Evolutionary conservation across 2,888 invertebrate genomes (phyloP).

Genomic region (Eretmocerus hayati): DNA sequence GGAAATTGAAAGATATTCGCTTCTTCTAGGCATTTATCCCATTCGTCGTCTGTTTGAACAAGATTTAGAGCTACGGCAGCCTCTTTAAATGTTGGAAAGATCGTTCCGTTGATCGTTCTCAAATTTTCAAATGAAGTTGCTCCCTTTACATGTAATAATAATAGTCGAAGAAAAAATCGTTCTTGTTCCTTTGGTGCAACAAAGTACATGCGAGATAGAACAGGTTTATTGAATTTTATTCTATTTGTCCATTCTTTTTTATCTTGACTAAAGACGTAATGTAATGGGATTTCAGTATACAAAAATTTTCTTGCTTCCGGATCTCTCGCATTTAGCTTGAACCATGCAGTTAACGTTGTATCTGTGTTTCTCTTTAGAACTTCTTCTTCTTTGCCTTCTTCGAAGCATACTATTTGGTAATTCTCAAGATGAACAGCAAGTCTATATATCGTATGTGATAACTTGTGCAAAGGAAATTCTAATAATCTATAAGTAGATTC

Average conservation of each 20-base stretch:
- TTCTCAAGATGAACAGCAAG: not conserved
- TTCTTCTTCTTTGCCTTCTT: slow-evolving; percentile 4
- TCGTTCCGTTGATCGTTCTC: not conserved
- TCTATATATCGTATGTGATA: not conserved
- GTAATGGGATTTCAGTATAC: not conserved
- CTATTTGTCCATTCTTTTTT: slow-evolving; percentile 13
- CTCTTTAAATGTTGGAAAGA: not conserved
- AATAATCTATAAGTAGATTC: not conserved
- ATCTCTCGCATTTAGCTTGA: slow-evolving; percentile 9
- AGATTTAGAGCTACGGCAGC: slow-evolving; percentile 1
- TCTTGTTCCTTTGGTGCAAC: slow-evolving; percentile 11
- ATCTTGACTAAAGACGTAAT: slow-evolving; percentile 2
- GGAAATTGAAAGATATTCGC: slow-evolving; percentile 12
- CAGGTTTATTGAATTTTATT: slow-evolving; percentile 10
- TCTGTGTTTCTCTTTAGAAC: slow-evolving; percentile 8
- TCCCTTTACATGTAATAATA: slow-evolving; percentile 5
- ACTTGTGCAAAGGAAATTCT: not conserved
- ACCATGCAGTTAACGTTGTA: slow-evolving; percentile 15
- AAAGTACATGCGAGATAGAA: slow-evolving; percentile 15
- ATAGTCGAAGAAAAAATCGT: not conserved
- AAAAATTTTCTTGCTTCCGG: not conserved
- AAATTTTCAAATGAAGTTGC: not conserved
- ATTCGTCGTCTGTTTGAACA: slow-evolving; percentile 11
- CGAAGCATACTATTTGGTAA: slow-evolving; percentile 1
- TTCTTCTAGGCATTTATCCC: slow-evolving; percentile 15